phyloP scores from a whole-genome alignment of 2,888 invertebrate species.

The Craniophora ligustri region DNA sequence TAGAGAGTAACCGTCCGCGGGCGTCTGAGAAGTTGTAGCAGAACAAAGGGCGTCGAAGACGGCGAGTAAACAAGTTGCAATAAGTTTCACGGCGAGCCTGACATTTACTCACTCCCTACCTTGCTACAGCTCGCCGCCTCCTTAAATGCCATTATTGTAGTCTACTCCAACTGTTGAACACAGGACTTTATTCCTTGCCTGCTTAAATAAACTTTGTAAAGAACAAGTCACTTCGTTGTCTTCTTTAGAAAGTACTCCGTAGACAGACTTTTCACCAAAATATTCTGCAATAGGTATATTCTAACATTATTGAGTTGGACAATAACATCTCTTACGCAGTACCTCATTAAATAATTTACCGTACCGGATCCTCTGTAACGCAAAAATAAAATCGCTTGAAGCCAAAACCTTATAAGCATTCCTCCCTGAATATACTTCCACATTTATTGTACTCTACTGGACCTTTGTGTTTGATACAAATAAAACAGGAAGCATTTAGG shows the following conservation, averaged over 20 bases:
- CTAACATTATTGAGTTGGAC: neutral
- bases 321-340: neutral
- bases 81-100: constrained; percentile 76
- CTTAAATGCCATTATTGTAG: constrained; percentile 74
- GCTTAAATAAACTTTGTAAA: constrained; percentile 42
- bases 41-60: constrained; percentile 81
- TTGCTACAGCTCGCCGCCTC: constrained; percentile 55
- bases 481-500: constrained; percentile 60
- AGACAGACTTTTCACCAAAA: constrained; percentile 1
- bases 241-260: constrained; percentile 17
- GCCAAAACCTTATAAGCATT: constrained; percentile 23
- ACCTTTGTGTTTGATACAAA: constrained; percentile 63
- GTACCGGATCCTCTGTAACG: neutral
- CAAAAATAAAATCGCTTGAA: constrained; percentile 20
- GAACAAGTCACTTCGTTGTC: constrained; percentile 39
- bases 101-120: constrained; percentile 65
- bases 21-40: constrained; percentile 77
- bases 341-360: neutral
- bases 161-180: constrained; percentile 61
- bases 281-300: neutral
- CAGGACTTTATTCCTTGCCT: constrained; percentile 31
- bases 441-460: constrained; percentile 36
- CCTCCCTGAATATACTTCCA: constrained; percentile 31
- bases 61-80: constrained; percentile 84
- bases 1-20: constrained; percentile 73